Evolutionary conservation across 2,113 vertebrate species (phyloP), one percentile per base, ranked within the genome.

Genomic region (Odocoileus virginianus): DNA sequence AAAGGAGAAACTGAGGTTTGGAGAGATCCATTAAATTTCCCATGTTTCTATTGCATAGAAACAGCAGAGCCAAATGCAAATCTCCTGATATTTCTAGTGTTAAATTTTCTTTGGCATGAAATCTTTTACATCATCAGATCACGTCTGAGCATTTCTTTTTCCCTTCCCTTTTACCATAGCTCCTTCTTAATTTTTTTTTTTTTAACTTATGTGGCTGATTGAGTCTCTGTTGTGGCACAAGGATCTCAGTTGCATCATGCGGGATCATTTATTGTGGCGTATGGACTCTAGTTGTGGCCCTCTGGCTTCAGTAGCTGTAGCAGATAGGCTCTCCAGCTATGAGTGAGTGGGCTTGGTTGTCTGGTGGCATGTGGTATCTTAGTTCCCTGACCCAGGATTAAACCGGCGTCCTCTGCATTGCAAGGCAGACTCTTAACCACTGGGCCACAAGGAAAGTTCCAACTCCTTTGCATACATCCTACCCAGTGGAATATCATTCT

Each of bases 161-260:
- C n/a, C 1, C 13, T n/a, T n/a, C 4, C 19, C 0, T 0, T 1
- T 67, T 23, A 78, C 27, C 33, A 5, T 4, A 79, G 13, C 12
- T n/a, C 36, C 9, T 79, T 78, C 21, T 7, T 40, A 25, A 6
- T 43, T 58, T 58, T 58, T 25, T 74, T 36, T 74, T 43, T 43
- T 43, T 76, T 43, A 43, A 27, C 12, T 43, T 43, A 7, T 13
- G 43, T 27, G 71, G 36, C 71, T 76, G 71, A 76, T 6, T 14
- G 36, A 6, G 23, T 76, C 71, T 76, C 12, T 0, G 3, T 43
- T 76, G 71, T 14, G 71, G 36, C 0, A 0, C 12, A 76, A 40
- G 40, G 23, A 43, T 43, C 71, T 27, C 4, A 25, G 36, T 14
- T 27, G 23, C 23, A 14, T 43, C 71, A 7, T 0, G 6, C 1